Evolutionary conservation across 2,113 vertebrate species (phyloP).

Genomic region (Mesembrinibis cayennensis): DNA sequence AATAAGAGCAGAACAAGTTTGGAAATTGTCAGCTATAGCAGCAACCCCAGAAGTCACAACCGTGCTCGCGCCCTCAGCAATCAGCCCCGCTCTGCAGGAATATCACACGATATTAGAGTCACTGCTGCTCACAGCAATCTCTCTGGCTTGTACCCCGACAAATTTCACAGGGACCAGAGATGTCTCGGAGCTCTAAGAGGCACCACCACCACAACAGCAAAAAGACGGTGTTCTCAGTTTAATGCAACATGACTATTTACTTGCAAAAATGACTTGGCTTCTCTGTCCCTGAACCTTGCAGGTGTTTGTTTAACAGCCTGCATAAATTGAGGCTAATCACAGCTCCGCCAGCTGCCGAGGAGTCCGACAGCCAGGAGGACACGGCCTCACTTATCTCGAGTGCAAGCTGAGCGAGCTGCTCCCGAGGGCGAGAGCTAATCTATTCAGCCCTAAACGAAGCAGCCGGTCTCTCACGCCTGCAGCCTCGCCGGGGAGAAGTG

Average conservation of each 20-base stretch:
- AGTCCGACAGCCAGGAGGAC: neutral
- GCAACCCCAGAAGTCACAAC: neutral
- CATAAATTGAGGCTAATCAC: neutral
- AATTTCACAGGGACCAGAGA: neutral
- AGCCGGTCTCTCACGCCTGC: neutral
- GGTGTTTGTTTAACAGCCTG: conserved; percentile 14
- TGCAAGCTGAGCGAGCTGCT: neutral
- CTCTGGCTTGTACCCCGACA: neutral
- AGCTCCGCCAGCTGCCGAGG: neutral
- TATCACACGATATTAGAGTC: neutral
- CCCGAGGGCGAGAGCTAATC: neutral
- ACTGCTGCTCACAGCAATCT: neutral
- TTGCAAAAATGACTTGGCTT: neutral
- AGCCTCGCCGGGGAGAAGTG: neutral
- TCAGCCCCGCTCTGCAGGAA: neutral
- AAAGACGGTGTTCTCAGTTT: neutral
- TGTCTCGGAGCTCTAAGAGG: neutral
- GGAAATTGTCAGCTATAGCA: neutral
- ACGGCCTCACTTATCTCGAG: neutral
- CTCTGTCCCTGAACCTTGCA: neutral
- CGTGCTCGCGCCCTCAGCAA: neutral
- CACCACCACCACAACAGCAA: neutral
- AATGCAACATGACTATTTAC: neutral
- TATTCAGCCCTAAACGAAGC: neutral
- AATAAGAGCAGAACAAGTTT: neutral